These are phyloP conservation scores for Andrena cerasifolii DNA, from an alignment of 1,140 invertebrate species.

Conservation along the genomic window DNA sequence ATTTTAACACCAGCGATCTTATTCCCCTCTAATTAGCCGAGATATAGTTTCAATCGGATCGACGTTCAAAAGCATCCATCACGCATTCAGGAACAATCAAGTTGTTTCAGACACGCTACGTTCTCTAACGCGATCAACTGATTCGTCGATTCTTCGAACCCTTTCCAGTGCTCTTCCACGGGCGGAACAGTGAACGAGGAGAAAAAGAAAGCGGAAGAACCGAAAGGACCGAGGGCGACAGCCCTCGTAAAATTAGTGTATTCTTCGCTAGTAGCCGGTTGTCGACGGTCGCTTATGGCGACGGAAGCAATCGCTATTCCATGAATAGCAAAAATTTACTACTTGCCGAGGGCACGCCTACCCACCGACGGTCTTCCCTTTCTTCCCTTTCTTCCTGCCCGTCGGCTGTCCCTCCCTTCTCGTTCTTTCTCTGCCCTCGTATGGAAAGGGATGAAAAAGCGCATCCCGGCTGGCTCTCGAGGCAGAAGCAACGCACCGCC, in stretches of 20 bases:
- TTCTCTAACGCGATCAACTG: neutral
- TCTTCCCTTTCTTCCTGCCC: constrained; percentile 11
- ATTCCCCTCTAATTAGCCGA: too few relatives aligned
- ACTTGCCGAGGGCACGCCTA: constrained; percentile 49
- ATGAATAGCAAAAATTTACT: constrained; percentile 79
- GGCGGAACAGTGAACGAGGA: neutral
- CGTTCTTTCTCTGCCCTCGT: neutral
- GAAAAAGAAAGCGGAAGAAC: constrained; percentile 13
- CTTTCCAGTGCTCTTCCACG: neutral
- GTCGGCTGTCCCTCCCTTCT: neutral
- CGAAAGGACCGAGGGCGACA: constrained; percentile 3
- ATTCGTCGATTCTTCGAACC: neutral
- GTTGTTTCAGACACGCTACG: neutral
- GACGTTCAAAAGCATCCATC: too few relatives aligned
- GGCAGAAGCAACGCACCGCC: neutral
- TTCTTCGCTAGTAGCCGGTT: constrained; percentile 69
- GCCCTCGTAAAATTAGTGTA: constrained; percentile 77
- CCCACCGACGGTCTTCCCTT: constrained; percentile 8
- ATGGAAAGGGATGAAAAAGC: constrained; percentile 38
- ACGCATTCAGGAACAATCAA: too few relatives aligned
- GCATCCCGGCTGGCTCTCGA: constrained; percentile 20
- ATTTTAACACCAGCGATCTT: too few relatives aligned
- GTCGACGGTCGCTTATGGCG: constrained; percentile 58
- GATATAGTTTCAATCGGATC: too few relatives aligned
- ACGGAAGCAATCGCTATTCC: constrained; percentile 78